Evolutionary conservation across 1,140 invertebrate species (phyloP).

Genomic region (Magallana angulata): DNA sequence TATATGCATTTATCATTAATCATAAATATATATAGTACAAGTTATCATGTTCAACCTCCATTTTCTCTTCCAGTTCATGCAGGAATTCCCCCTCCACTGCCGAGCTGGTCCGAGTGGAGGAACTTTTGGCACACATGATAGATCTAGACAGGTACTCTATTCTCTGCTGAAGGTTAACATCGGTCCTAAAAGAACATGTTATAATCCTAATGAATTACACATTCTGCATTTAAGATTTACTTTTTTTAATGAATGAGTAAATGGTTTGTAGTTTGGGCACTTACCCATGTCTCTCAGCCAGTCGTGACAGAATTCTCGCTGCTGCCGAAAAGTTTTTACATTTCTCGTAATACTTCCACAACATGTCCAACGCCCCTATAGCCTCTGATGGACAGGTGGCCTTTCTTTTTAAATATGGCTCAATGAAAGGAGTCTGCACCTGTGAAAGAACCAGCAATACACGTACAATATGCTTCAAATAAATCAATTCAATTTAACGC

Average conservation of each 20-base stretch:
- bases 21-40: too few relatives aligned
- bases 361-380: slow-evolving; percentile 87
- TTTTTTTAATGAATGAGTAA: too few relatives aligned
- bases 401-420: slow-evolving; percentile 87
- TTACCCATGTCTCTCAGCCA: slow-evolving; percentile 91
- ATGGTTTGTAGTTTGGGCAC: slow-evolving; percentile 37
- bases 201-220: too few relatives aligned
- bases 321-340: slow-evolving; percentile 94
- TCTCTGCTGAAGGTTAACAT: slow-evolving; percentile 83
- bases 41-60: slow-evolving; percentile 82
- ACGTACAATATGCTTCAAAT: too few relatives aligned
- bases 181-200: slow-evolving; percentile 66
- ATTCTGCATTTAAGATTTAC: too few relatives aligned
- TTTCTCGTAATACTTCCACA: slow-evolving; percentile 98
- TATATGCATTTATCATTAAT: background rate
- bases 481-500: too few relatives aligned
- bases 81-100: slow-evolving; percentile 89
- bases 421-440: slow-evolving; percentile 87
- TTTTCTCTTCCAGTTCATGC: slow-evolving; percentile 95
- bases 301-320: slow-evolving; percentile 92
- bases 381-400: slow-evolving; percentile 76
- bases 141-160: slow-evolving; percentile 95
- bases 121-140: slow-evolving; percentile 96
- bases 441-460: slow-evolving; percentile 58
- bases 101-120: slow-evolving; percentile 86